Base-by-base conservation (phyloP, 2,113 vertebrate genomes). In the Epinephelus fuscoguttatus region DNA sequence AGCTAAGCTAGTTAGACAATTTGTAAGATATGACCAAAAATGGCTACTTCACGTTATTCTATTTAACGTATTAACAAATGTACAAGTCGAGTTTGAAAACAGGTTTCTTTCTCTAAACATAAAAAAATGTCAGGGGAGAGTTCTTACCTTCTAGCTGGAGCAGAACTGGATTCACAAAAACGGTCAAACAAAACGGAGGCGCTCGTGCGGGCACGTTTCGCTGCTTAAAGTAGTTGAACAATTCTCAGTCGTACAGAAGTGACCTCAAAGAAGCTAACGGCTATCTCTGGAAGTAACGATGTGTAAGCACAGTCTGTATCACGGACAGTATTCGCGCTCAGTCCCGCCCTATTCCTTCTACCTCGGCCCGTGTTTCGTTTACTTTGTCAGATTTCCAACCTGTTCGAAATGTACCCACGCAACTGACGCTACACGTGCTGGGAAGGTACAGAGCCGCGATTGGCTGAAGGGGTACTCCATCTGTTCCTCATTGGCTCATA, bases 341-440 rank as follows among this genome's bases (percentile, higher is more conserved):
- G 67, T 53, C 45, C 42, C 72, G 67, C 52, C 19, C 45, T 9
- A 25, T 3, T 42, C n/a, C 33, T 57, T 11, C 11, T 21, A 1
- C 30, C 19, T 3, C 10, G 0, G 67, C 55, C 50, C 72, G 9
- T 67, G 74, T 70, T 70, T 47, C 30, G 27, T 74, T 86, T 59
- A 67, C 60, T 73, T 63, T 6, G 23, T 63, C 55, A 40, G 60
- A 45, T 30, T 56, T 78, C 71, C 57, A 49, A 81, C 82, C 80
- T 27, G 91, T 60, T 83, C 73, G 56, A 10, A 57, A 50, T 78
- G 77, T 78, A 60, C 75, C 30, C 71, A 64, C 50, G 2, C 70
- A 69, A 69, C 80, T 8, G 81, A 12, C 78, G n/a, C 70, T 57
- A 89, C 95, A 94, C 94, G 95, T 95, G 95, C 91, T 4, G 56